Evolutionary conservation across 2,797 vertebrate genomes (phyloP), one percentile per base, ranked within the genome.

Genomic region (Sphaeramia orbicularis): DNA sequence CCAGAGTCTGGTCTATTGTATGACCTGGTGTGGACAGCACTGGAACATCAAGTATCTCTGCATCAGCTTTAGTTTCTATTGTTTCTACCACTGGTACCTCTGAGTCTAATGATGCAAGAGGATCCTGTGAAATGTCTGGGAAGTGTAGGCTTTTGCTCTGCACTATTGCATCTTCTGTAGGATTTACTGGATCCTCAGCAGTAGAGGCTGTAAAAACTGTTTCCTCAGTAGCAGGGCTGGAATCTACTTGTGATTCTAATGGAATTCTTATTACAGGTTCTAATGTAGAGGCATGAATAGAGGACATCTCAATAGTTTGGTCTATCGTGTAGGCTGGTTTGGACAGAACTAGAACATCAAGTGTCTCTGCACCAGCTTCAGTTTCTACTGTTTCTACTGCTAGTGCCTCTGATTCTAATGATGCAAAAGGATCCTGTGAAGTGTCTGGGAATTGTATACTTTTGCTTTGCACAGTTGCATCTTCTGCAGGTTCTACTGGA

Each of bases 401-500:
- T n/a, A 32, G 2, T 15, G 32, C 32, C 16, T 55, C 43, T 52
- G 56, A 1, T 68, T 21, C 47, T 19, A 12, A 42, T 15, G 42
- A 6, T 1, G 53, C 15, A 8, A 15, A 63, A 43, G 45, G 37
- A 6, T 30, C 5, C 43, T 21, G 42, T 7, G 27, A 47, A 24
- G 41, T 37, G 14, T 66, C 21, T 40, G 52, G 3, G 10, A 14
- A 18, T 19, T 57, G 13, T 13, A 10, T 24, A 16, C 3, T 9
- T 1, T 6, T 10, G 14, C 14, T 15, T 48, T 32, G 42, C 47
- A 21, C 21, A 27, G 37, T 3, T 14, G 18, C 3, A 43, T 62
- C 35, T 55, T 37, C 37, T 19, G 10, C 14, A 10, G n/a, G 3
- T 16, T 68, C 51, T 52, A 60, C 18, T 67, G 55, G 45, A 36